Base-by-base conservation (phyloP, 2,113 vertebrate species). In the Strix aluco region DNA sequence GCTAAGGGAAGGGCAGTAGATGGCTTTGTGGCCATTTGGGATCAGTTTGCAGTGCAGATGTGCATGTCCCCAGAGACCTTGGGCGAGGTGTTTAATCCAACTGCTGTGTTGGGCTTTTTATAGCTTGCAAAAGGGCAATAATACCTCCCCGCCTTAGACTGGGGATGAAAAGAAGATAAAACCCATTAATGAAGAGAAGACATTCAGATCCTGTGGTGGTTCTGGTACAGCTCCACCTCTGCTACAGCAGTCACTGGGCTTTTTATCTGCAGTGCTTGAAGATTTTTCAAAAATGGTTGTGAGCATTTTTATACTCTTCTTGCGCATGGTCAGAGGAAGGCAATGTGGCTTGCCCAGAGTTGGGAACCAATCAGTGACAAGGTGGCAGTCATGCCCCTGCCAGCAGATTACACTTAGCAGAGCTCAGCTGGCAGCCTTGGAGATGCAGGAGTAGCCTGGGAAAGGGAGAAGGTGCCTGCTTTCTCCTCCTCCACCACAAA, bases 1-100 rank as follows among this genome's bases (percentile, higher is more conserved):
- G 81, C 89, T 82, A 54, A 91, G 86, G 92, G 70, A 82, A 85
- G 81, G 91, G 86, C 77, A 77, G 25, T 40, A 46, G 49, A 44
- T 22, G 52, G 17, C 5, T 65, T 80, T 91, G 44, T 86, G 92
- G 59, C 80, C 75, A 72, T 81, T 90, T 91, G 58, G 54, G 91
- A 80, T 92, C 40, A n/a, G 49, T 84, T 89, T 0, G 1, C 51
- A 51, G n/a, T 66, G 80, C 86, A 91, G 81, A 88, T 93, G 73
- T 84, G 54, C 1, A 0, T 71, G 32, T 87, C 92, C 58, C 4
- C 1, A 58, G 84, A 29, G 88, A 62, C 52, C 36, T 36, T 84
- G 91, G 52, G 52, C 2, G 70, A 97, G 66, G 40, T 81, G 21
- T 81, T 78, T 74, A 67, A 72, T 77, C 51, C 38, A 36, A 75